phyloP scores from a whole-genome alignment of 2,888 invertebrate genomes.

The Erannis defoliaria region DNA sequence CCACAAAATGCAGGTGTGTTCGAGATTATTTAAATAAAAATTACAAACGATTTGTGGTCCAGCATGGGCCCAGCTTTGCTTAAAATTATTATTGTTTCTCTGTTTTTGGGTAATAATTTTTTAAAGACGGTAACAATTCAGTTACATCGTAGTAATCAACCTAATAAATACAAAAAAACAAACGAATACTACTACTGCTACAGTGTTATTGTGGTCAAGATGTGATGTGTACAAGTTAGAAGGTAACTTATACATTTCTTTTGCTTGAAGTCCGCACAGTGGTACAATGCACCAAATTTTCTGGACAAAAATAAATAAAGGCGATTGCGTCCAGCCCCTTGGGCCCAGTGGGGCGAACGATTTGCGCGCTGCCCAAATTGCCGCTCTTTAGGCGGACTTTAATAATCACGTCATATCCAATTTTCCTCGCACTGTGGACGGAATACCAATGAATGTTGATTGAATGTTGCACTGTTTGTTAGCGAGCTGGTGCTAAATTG shows the following conservation, averaged over 20 bases:
- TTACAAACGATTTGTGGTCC: not conserved
- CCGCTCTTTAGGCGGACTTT: slow-evolving; percentile 79
- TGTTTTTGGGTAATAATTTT: too few relatives aligned
- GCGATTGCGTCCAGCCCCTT: slow-evolving; percentile 55
- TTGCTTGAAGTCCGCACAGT: slow-evolving; percentile 36
- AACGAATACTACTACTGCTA: too few relatives aligned
- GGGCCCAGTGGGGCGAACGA: slow-evolving; percentile 72
- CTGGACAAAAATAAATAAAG: slow-evolving; percentile 67
- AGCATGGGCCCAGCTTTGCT: too few relatives aligned
- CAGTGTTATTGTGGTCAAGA: too few relatives aligned
- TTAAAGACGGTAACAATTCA: too few relatives aligned
- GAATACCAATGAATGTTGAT: slow-evolving; percentile 77
- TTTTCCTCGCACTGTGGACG: slow-evolving; percentile 70
- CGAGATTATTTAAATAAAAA: not conserved
- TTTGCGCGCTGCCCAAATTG: slow-evolving; percentile 79
- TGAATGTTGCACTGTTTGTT: slow-evolving; percentile 62
- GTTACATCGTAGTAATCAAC: too few relatives aligned
- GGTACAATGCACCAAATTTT: slow-evolving; percentile 43
- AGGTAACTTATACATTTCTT: not conserved
- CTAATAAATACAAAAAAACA: too few relatives aligned
- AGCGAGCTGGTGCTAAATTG: slow-evolving; percentile 42
- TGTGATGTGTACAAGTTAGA: too few relatives aligned
- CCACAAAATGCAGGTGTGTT: slow-evolving; percentile 10
- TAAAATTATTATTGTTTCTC: too few relatives aligned
- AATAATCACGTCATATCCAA: slow-evolving; percentile 84